A percentile compares a stretch with the other conserved stretches of the same genome.
These are phyloP conservation scores for Etia nguti DNA, from an alignment of 2,113 vertebrate species.

Conservation along the genomic window DNA sequence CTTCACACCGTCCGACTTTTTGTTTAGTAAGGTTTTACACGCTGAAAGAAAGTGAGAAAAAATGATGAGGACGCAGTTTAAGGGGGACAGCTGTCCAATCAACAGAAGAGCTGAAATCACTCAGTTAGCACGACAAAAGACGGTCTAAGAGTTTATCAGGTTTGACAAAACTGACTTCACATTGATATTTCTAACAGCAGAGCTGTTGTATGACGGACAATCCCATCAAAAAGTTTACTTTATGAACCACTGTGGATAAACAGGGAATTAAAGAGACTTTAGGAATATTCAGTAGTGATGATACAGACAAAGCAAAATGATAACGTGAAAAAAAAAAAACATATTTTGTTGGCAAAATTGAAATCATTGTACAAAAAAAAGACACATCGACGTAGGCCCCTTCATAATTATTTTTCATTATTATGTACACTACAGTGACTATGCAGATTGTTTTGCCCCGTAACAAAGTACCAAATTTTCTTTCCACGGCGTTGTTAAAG, in stretches of 20 bases:
- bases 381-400: background rate
- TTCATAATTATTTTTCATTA: background rate
- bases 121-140: background rate
- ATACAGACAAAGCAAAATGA: background rate
- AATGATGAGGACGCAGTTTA: background rate
- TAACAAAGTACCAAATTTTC: background rate
- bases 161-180: background rate
- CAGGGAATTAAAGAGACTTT: background rate
- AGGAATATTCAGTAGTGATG: background rate
- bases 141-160: background rate
- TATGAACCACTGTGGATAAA: background rate
- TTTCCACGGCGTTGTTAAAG: background rate
- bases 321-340: background rate
- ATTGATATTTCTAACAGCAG: background rate
- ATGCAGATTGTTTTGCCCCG: background rate
- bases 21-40: constrained; percentile 96
- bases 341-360: background rate
- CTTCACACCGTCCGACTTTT: constrained; percentile 98
- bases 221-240: background rate
- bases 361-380: background rate
- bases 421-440: background rate
- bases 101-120: background rate
- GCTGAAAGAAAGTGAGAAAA: constrained; percentile 77
- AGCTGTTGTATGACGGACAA: background rate
- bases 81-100: background rate